Conservation (phyloP, 2,888 invertebrate species). For the Ypsolopha scabrella region DNA sequence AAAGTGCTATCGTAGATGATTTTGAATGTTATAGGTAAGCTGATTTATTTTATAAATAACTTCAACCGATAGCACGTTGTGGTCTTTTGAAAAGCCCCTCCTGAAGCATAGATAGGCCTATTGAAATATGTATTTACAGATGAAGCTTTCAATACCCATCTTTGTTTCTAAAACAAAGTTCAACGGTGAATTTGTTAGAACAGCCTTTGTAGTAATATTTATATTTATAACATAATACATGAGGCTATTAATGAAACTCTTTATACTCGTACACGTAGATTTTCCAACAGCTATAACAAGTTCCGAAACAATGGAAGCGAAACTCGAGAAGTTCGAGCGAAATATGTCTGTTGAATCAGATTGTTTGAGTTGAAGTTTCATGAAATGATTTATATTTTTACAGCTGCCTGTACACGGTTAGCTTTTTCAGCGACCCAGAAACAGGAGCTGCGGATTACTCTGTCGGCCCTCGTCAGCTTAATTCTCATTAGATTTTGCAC, state of each 20-base stretch:
- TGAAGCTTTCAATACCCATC: neutral
- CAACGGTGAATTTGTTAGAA: constrained; percentile 1
- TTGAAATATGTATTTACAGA: constrained; percentile 2
- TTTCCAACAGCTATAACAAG: neutral
- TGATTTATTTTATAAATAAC: neutral
- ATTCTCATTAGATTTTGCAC: constrained; percentile 24
- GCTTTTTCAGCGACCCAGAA: constrained; percentile 54
- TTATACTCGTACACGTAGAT: neutral
- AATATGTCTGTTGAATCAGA: neutral
- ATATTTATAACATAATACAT: neutral
- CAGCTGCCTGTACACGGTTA: constrained; percentile 62
- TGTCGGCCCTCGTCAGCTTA: constrained; percentile 47
- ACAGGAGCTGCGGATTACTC: constrained; percentile 56
- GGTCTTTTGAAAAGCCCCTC: neutral
- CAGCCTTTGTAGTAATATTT: neutral
- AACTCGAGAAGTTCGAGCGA: neutral
- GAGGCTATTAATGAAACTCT: neutral
- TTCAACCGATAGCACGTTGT: neutral
- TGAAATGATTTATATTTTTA: constrained; percentile 12
- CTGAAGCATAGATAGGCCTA: constrained; percentile 3
- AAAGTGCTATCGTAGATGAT: no score
- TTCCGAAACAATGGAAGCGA: neutral
- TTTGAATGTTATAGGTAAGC: neutral
- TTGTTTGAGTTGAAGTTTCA: neutral
- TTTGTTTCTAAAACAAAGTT: constrained; percentile 5